Conservation (phyloP, 64 coral and sea anemone genomes). For the Trachythela sp. region DNA sequence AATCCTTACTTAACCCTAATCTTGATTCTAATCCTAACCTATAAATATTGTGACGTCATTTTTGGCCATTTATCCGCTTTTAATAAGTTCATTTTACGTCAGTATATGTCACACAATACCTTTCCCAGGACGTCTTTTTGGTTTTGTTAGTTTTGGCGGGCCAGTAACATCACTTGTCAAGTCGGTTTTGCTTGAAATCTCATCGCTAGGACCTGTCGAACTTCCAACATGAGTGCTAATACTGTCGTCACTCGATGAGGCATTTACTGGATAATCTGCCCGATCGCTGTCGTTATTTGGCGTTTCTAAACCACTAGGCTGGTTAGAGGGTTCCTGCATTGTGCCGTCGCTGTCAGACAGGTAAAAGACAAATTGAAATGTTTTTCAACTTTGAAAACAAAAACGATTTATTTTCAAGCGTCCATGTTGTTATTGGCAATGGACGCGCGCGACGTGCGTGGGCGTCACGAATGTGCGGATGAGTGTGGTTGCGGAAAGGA, state of each 20-base stretch:
- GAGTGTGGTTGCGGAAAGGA: background rate
- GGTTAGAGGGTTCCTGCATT: background rate
- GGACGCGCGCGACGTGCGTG: background rate
- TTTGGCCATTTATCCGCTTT: too few relatives aligned
- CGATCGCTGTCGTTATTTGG: background rate
- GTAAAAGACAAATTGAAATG: background rate
- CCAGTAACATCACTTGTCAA: background rate
- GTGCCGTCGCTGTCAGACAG: background rate
- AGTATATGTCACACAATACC: background rate
- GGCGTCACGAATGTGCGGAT: background rate
- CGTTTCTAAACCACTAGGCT: background rate
- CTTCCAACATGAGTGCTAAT: constrained; percentile 6
- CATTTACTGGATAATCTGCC: background rate
- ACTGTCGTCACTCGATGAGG: constrained; percentile 12
- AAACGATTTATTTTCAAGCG: background rate
- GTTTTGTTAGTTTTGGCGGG: background rate
- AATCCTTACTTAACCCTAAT: too few relatives aligned
- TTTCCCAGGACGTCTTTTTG: background rate
- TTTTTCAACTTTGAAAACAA: background rate
- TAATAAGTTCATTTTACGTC: too few relatives aligned
- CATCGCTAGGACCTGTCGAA: background rate
- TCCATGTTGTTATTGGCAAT: background rate
- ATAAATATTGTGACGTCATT: too few relatives aligned
- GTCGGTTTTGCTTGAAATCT: background rate
- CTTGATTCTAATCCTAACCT: too few relatives aligned